Evolutionary conservation across 2,797 vertebrate genomes (phyloP), one percentile per base, ranked within the genome.

Genomic region (Echiichthys vipera): DNA sequence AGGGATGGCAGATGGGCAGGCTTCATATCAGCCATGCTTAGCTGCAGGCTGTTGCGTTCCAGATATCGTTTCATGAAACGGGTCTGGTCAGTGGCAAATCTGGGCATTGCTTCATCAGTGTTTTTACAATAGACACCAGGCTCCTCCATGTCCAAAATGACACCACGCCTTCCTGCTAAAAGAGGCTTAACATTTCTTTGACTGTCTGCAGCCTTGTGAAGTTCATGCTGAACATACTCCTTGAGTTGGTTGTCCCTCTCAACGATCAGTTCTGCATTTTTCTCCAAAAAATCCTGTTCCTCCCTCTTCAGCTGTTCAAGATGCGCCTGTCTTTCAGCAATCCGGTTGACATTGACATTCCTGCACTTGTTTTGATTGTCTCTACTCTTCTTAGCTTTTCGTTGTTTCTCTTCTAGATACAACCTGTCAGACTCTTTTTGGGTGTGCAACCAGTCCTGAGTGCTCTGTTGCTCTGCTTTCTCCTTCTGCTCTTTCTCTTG

Each of bases 51-150:
- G 10, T 27, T n/a, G 15, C 5, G 5, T 8, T 51, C 46, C 10
- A 15, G 24, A 3, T 20, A 11, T 12, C 1, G 6, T 51, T 51
- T 64, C 5, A 40, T 27, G 7, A 20, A 7, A 29, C 46, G 18
- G 4, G 62, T 39, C 27, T 50, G 24, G 17, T 64, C 36, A 11
- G 34, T 39, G 24, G 12, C 7, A 9, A 20, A 9, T 20, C 7
- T 39, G 18, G 46, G 46, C 34, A 40, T 2, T 15, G 18, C 18
- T 2, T 51, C 18, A 15, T 5, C 7, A 2, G 12, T 27, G 4
- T 0, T 27, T 5, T 1, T 2, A 27, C 12, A 10, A 0, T 0
- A 20, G 18, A 2, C 9, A 2, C 2, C 11, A 0, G 22, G 11
- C 34, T 29, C 2, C 15, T 49, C 22, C 11, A 15, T 32, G 37